Percentiles rank a stretch among this genome's conserved stretches.
These are phyloP conservation scores for Sceloporus tristichus DNA, from an alignment of 2,113 vertebrate genomes.

Conservation along the genomic window DNA sequence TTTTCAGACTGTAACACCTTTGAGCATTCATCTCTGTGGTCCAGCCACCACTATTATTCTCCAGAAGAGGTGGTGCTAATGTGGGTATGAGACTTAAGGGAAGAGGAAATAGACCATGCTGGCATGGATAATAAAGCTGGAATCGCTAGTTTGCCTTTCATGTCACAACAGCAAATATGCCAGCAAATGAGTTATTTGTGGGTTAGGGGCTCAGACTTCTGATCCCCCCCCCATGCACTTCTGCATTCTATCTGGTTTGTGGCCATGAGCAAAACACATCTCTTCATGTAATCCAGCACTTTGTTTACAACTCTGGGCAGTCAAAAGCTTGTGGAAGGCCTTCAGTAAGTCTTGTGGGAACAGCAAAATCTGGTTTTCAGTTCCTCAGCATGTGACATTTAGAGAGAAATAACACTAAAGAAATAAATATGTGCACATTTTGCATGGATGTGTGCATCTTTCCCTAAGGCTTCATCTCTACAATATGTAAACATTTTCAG, in stretches of 20 bases:
- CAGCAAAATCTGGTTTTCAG: background rate
- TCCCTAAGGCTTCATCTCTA: background rate
- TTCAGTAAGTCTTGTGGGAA: background rate
- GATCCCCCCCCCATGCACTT: background rate
- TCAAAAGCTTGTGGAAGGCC: background rate
- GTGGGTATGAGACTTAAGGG: no score
- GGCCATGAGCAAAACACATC: background rate
- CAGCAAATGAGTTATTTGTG: background rate
- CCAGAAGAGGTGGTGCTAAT: no score
- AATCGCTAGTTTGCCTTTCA: background rate
- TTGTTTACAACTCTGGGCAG: background rate
- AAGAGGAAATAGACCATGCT: no score
- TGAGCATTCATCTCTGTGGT: no score
- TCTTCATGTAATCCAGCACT: background rate
- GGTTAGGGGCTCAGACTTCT: background rate
- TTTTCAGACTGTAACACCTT: no score
- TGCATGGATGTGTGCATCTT: no score
- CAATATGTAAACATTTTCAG: background rate
- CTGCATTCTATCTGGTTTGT: background rate
- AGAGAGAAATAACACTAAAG: background rate
- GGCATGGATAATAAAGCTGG: no score
- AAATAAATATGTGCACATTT: no score
- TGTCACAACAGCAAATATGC: background rate
- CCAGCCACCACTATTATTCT: no score
- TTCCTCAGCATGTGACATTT: background rate